Conservation (phyloP, 2,888 invertebrate genomes). For the Halictus quadricinctus region DNA sequence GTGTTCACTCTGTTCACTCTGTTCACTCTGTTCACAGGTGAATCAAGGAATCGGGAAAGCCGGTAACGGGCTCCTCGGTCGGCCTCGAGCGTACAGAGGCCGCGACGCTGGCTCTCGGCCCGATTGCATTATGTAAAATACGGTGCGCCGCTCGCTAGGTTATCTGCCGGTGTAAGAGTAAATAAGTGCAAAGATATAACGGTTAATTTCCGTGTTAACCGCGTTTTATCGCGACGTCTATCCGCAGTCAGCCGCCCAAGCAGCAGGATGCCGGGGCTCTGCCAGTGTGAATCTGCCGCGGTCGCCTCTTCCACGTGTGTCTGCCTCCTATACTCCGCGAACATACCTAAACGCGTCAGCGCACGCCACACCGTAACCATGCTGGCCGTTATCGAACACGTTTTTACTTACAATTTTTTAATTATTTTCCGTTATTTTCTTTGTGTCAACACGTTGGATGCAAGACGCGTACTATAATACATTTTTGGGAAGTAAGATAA, state of each 20-base stretch:
- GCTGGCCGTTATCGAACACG: not conserved
- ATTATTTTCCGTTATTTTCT: not conserved
- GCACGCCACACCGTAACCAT: not conserved
- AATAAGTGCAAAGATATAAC: conserved; percentile 82
- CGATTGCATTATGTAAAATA: conserved; percentile 76
- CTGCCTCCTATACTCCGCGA: conserved; percentile 17
- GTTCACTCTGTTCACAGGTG: not conserved
- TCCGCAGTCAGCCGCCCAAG: conserved; percentile 76
- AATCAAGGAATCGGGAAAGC: conserved; percentile 29
- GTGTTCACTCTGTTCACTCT: no score
- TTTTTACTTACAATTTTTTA: not conserved
- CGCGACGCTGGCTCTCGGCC: conserved; percentile 12
- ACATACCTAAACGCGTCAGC: not conserved
- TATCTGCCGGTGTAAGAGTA: conserved; percentile 72
- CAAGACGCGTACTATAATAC: not conserved
- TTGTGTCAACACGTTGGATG: not conserved
- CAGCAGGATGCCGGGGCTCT: conserved; percentile 75
- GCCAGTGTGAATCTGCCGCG: conserved; percentile 67
- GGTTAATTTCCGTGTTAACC: conserved; percentile 81
- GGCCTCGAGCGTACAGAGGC: conserved; percentile 7
- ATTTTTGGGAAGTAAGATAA: not conserved
- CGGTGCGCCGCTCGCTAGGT: conserved; percentile 54
- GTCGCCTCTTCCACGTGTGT: conserved; percentile 51
- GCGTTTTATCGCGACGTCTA: conserved; percentile 79
- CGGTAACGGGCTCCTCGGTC: conserved; percentile 60